Percentiles rank a stretch among this genome's conserved stretches.
Conservation (phyloP, 2,113 vertebrate species). For the Rhombomys opimus region DNA sequence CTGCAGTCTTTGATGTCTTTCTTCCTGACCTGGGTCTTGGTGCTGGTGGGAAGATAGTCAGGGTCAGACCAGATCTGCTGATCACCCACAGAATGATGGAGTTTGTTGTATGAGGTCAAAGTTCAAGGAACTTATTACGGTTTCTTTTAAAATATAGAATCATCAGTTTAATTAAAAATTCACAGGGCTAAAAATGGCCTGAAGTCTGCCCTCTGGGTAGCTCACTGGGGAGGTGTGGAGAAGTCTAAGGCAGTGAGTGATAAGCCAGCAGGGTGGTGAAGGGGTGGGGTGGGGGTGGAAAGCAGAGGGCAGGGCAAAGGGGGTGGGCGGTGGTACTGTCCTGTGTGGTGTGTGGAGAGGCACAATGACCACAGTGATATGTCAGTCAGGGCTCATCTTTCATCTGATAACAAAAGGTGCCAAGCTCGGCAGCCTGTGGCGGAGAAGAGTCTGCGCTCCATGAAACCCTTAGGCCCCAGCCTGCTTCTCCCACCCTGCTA, state of each 20-base stretch:
- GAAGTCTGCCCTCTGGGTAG: neutral
- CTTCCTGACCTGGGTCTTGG: conserved; percentile 56
- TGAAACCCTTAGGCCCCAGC: neutral
- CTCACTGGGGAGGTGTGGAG: neutral
- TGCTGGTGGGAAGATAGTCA: conserved; percentile 38
- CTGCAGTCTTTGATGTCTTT: conserved; percentile 69
- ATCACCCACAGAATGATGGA: neutral
- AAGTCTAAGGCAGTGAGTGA: neutral
- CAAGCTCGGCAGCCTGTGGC: neutral
- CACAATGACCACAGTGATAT: neutral
- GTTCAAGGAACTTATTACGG: conserved; percentile 49
- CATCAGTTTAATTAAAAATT: neutral
- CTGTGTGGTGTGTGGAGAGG: neutral
- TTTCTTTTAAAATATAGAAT: conserved; percentile 31
- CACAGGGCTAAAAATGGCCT: neutral
- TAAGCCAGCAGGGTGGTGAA: neutral
- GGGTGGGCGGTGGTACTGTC: neutral
- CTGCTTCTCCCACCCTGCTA: neutral
- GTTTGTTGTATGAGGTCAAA: conserved; percentile 51
- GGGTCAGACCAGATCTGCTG: conserved; percentile 32
- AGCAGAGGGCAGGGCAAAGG: neutral
- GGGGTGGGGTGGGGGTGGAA: neutral
- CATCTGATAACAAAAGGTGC: neutral
- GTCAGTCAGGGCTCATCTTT: neutral
- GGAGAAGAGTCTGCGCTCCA: neutral